Percentiles rank a stretch among this genome's conserved stretches.
phyloP scores from a whole-genome alignment of 2,797 vertebrate genomes.

The Poeciliopsis gracilis region DNA sequence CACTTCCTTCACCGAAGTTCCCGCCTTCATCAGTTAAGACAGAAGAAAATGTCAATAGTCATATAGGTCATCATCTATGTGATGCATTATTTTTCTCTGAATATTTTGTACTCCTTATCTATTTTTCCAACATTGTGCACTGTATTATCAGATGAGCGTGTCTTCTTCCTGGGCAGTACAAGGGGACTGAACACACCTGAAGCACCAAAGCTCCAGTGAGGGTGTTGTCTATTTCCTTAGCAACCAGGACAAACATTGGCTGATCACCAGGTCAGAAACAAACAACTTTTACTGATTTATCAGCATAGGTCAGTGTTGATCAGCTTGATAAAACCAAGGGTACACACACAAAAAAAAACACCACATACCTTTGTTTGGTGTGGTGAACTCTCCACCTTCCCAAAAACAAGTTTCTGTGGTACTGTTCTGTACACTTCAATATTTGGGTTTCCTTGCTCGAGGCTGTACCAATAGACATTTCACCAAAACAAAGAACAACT shows the following conservation, averaged over 20 bases:
- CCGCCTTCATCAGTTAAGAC: constrained; percentile 21
- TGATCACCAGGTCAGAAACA: constrained; percentile 35
- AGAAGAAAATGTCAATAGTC: constrained; percentile 34
- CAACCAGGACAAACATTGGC: constrained; percentile 58
- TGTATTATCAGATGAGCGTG: constrained; percentile 32
- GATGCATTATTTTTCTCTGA: constrained; percentile 11
- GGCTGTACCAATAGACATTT: constrained; percentile 30
- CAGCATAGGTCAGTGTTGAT: constrained; percentile 32
- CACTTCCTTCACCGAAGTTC: constrained; percentile 43
- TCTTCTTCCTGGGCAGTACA: constrained; percentile 44
- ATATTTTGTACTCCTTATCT: constrained; percentile 4
- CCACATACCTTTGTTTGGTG: constrained; percentile 17
- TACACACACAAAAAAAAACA: constrained; percentile 5
- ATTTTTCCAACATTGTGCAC: constrained; percentile 13
- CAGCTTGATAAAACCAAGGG: constrained; percentile 15
- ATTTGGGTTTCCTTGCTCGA: constrained; percentile 36
- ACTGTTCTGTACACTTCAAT: constrained; percentile 19
- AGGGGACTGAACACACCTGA: constrained; percentile 63
- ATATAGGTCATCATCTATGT: not conserved
- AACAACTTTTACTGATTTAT: constrained; percentile 39
- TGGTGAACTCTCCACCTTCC: constrained; percentile 3
- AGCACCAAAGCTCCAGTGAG: constrained; percentile 64
- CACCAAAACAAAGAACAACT: constrained; percentile 39
- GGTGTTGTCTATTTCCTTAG: constrained; percentile 54
- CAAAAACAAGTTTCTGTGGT: constrained; percentile 4